phyloP scores from a whole-genome alignment of 2,888 invertebrate genomes.

The Rhamnusium bicolor region DNA sequence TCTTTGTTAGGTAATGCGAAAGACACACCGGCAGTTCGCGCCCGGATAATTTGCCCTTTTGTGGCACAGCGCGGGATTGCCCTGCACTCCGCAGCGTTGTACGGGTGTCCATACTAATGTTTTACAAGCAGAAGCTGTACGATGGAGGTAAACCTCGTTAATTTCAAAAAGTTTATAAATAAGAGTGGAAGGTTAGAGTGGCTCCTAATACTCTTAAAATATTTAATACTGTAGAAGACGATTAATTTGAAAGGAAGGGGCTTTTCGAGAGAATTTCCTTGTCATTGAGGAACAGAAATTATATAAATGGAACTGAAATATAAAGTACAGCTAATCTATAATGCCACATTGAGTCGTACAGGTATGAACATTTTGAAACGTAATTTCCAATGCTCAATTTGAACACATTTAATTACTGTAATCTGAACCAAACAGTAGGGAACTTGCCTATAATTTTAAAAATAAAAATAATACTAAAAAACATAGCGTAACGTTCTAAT shows the following conservation, averaged over 20 bases:
- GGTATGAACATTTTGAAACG: neutral
- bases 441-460: too few relatives aligned
- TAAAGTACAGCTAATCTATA: neutral
- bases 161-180: constrained; percentile 31
- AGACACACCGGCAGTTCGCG: constrained; percentile 58
- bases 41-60: constrained; percentile 61
- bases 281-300: neutral
- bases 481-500: too few relatives aligned
- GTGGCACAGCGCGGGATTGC: constrained; percentile 43
- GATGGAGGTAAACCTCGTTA: constrained; percentile 29
- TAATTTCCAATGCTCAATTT: too few relatives aligned
- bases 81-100: constrained; percentile 39
- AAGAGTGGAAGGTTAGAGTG: constrained; percentile 28
- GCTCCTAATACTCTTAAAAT: constrained; percentile 31
- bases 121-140: constrained; percentile 37
- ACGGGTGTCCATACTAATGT: constrained; percentile 41
- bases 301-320: constrained; percentile 1
- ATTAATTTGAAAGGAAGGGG: constrained; percentile 24
- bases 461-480: too few relatives aligned
- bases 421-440: too few relatives aligned
- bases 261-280: neutral
- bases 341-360: neutral
- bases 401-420: too few relatives aligned
- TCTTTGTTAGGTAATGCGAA: constrained; percentile 58
- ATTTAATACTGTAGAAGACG: constrained; percentile 27